phyloP scores from a whole-genome alignment of 1,140 invertebrate genomes.

The Phortica variegata region DNA sequence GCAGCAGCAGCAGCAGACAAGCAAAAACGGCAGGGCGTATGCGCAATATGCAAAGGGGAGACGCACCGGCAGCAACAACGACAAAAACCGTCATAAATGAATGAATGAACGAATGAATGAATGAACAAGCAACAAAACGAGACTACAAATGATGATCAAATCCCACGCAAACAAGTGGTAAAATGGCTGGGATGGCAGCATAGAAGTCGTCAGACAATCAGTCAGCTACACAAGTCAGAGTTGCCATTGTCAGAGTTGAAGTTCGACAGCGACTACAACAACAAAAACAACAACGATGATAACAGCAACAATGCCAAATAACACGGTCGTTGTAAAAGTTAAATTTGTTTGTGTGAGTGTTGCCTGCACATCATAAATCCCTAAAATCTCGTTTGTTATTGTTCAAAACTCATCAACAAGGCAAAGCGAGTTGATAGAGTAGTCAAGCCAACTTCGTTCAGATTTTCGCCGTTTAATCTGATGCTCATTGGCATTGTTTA shows the following conservation, averaged over 20 bases:
- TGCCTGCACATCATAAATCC: slow-evolving; percentile 42
- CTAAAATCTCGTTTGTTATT: slow-evolving; percentile 48
- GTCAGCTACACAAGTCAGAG: background rate
- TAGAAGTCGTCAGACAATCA: background rate
- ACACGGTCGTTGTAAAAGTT: slow-evolving; percentile 38
- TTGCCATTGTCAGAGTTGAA: no score
- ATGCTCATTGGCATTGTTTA: no score
- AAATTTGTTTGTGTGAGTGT: slow-evolving; percentile 31
- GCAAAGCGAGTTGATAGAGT: slow-evolving; percentile 11
- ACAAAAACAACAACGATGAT: slow-evolving; percentile 13
- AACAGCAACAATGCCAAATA: no score
- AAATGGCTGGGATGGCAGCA: no score
- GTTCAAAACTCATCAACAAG: slow-evolving; percentile 44
- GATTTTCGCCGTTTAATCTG: no score
- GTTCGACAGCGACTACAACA: slow-evolving; percentile 20
- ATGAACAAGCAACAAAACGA: slow-evolving; percentile 8
- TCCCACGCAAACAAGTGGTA: slow-evolving; percentile 7
- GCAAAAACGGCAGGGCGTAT: background rate
- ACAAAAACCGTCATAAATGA: no score
- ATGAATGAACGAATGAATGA: background rate
- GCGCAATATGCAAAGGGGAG: no score
- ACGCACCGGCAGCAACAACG: no score
- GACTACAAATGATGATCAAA: slow-evolving; percentile 12
- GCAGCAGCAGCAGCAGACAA: slow-evolving; percentile 4
- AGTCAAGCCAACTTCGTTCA: background rate